Evolutionary conservation across 2,888 invertebrate genomes (phyloP).

Genomic region (Oasisia sp.): DNA sequence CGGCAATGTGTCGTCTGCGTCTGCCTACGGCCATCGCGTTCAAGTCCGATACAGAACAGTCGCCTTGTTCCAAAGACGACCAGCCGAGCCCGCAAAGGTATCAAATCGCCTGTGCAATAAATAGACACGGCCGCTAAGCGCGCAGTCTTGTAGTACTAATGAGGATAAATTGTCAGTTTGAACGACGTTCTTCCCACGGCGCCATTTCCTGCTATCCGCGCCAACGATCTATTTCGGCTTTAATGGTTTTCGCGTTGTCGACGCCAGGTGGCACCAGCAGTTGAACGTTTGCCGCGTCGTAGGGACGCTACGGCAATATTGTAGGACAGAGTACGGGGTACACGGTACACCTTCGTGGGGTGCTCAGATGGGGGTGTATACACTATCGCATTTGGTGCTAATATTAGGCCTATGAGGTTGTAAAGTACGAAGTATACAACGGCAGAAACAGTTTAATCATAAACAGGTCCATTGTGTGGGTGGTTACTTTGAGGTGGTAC

Average conservation of each 20-base stretch:
- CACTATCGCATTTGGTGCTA: too few relatives aligned
- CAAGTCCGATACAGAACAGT: background rate
- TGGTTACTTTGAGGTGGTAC: too few relatives aligned
- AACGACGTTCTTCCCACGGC: conserved; percentile 4
- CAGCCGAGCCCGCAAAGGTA: background rate
- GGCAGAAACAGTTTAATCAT: too few relatives aligned
- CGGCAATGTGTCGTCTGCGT: background rate
- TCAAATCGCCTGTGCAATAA: background rate
- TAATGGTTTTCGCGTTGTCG: background rate
- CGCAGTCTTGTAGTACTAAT: conserved; percentile 17
- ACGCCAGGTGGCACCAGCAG: background rate
- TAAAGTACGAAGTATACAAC: too few relatives aligned
- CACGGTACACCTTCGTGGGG: too few relatives aligned
- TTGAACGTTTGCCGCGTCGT: background rate
- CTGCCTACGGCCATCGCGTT: background rate
- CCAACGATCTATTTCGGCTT: background rate
- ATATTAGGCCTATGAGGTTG: too few relatives aligned
- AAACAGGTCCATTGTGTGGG: too few relatives aligned
- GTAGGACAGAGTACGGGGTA: too few relatives aligned
- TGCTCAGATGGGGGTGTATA: too few relatives aligned
- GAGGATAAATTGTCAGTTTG: conserved; percentile 17
- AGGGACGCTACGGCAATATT: too few relatives aligned
- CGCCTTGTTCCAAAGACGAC: background rate
- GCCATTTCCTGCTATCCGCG: conserved; percentile 5
- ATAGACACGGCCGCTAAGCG: conserved; percentile 13